Evolutionary conservation across 2,113 vertebrate species (phyloP), one percentile per base, ranked within the genome.

Genomic region (Chlorocebus sabaeus): DNA sequence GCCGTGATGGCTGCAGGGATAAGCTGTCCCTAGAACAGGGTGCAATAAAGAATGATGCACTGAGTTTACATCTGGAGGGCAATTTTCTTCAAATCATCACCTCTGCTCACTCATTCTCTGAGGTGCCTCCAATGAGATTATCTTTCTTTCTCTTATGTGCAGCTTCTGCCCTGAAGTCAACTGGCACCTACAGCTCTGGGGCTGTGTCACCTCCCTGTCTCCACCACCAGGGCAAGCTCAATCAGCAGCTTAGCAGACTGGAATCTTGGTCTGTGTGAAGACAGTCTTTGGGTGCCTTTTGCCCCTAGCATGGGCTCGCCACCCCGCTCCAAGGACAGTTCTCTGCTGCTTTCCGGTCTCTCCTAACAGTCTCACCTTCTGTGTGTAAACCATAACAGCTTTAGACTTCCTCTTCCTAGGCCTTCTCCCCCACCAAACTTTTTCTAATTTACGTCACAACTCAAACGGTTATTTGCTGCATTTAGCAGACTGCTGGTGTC

Each of bases 21-120:
- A 25, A 80, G 32, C 18, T 25, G 35, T 38, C 67, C 57, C 68
- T 43, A 16, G 50, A 70, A 70, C 0, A 16, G 16, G 79, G 3
- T 5, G 8, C 2, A 20, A 3, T 4, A 2, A 40, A 16, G 8
- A 95, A 68, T 12, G n/a, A 4, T 0, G 22, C 0, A 6, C 35
- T 52, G n/a, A 50, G n/a, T 10, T 35, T 43, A 20, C 18, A 6
- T 78, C n/a, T 2, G 4, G 35, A 30, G 68, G 50, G 0, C 30
- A 32, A 48, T 38, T 25, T 40, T 57, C 76, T 35, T 40, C n/a
- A 30, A 2, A 22, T 23, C 5, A 4, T 40, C 27, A 43, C 73
- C 27, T 61, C 55, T 14, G 73, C 12, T 32, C 30, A 23, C 50
- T 35, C 23, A 55, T 27, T n/a, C 17, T 67, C n/a, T 35, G 30